Percentiles rank a stretch among this genome's conserved stretches.
These are phyloP conservation scores for Erebia aethiops DNA, from an alignment of 2,888 invertebrate genomes.

Conservation along the genomic window DNA sequence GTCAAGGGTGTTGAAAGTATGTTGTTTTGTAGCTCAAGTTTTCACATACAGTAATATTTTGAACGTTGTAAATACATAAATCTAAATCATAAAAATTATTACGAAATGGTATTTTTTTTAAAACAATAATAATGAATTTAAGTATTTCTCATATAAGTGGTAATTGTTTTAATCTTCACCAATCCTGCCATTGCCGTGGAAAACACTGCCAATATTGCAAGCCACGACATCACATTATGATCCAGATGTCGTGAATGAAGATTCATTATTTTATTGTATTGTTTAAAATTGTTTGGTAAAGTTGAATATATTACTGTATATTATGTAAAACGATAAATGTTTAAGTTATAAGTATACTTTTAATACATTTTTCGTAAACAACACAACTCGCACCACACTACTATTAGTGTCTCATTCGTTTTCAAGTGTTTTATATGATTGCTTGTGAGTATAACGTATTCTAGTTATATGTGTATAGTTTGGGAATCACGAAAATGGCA, in stretches of 20 bases:
- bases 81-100: not conserved
- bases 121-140: not conserved
- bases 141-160: not conserved
- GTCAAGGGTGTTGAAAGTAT: not conserved
- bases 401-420: not conserved
- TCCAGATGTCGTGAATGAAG: too few relatives aligned
- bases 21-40: not conserved
- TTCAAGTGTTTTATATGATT: not conserved
- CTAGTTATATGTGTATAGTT: conserved; percentile 13
- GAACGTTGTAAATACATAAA: not conserved
- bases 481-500: conserved; percentile 10
- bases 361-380: not conserved
- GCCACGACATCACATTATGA: not conserved
- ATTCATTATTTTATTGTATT: not conserved
- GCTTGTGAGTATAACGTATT: conserved; percentile 8
- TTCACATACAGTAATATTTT: conserved; percentile 2
- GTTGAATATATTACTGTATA: conserved; percentile 12
- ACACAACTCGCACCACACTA: not conserved
- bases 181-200: not conserved
- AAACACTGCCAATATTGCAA: not conserved
- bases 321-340: conserved; percentile 5
- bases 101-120: not conserved
- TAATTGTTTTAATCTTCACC: not conserved
- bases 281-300: not conserved
- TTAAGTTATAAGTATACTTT: not conserved